Percentiles rank a stretch among this genome's conserved stretches.
These are phyloP conservation scores for Rhipidura dahli DNA, from an alignment of 2,113 vertebrate genomes.

Conservation along the genomic window DNA sequence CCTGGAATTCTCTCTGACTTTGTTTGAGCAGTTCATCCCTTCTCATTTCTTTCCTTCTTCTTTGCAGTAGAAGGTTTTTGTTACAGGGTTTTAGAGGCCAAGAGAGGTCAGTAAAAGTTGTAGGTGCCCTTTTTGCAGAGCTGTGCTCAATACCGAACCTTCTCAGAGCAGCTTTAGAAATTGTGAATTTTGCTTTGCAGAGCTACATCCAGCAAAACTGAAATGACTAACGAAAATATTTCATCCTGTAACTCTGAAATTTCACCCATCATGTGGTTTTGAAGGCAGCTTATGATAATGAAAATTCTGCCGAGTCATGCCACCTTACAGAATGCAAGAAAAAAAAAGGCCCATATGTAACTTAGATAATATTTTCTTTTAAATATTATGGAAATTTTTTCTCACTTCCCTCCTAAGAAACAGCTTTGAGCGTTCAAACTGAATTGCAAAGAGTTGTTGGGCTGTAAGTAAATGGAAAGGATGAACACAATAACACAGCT, in stretches of 20 bases:
- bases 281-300: background rate
- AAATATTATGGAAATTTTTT: background rate
- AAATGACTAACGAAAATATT: background rate
- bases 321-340: background rate
- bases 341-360: background rate
- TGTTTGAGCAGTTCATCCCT: background rate
- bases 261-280: background rate
- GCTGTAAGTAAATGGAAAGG: background rate
- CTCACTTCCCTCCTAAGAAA: background rate
- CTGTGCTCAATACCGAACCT: background rate
- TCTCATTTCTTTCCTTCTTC: background rate
- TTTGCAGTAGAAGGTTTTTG: background rate
- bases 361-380: background rate
- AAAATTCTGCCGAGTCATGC: background rate
- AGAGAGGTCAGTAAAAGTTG: background rate
- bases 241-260: background rate
- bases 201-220: background rate
- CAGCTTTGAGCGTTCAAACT: background rate
- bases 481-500: background rate
- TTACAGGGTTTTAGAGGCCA: background rate
- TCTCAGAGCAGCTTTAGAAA: background rate
- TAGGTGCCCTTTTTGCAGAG: background rate
- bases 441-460: background rate
- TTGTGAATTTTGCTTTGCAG: background rate
- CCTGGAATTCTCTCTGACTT: background rate